Base-by-base conservation (phyloP, 2,888 invertebrate genomes). In the Leptopterna dolabrata region DNA sequence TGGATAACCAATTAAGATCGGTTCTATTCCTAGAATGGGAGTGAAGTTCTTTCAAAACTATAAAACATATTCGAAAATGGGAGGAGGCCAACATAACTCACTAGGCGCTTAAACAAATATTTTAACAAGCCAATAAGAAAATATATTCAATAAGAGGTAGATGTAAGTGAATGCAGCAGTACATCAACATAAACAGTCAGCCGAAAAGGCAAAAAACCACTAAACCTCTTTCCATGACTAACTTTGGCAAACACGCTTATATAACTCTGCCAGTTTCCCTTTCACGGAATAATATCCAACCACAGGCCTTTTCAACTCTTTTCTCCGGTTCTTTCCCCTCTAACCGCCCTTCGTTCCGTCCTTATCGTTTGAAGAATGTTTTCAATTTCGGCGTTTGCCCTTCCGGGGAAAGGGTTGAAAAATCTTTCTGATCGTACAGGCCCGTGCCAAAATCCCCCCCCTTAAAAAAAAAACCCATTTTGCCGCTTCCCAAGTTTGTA, bases 331-430 rank as follows among this genome's bases (percentile, higher is more conserved):
- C 27, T 24, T 24, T 63, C 63, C 63, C 63, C 63, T 27, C 7
- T 19, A 63, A 63, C 24, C 63, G 24, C 63, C 63, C 63, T 63
- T 24, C 24, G n/a, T 63, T 19, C 4, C 19, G 13, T 13, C 63
- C 63, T 63, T 63, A 63, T 63, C 63, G 63, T 6, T 27, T 63
- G 63, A 63, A 63, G 63, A 63, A 63, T 63, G 63, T 63, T 63
- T 27, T 19, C 63, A 63, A 63, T 63, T 63, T 63, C 24, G 63
- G 63, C 19, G 63, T 63, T 63, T 19, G 24, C 63, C 1, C 13
- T 63, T 63, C 24, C 63, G 63, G 63, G 51, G n/a, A 63, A 63
- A 63, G 63, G 63, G 63, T 63, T 63, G 63, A 63, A 24, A 63
- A 63, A 24, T 63, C 27, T 63, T 24, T 9, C 1, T 24, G 7